Conservation (phyloP, 1,140 invertebrate genomes). For the Drosophila willistoni region DNA sequence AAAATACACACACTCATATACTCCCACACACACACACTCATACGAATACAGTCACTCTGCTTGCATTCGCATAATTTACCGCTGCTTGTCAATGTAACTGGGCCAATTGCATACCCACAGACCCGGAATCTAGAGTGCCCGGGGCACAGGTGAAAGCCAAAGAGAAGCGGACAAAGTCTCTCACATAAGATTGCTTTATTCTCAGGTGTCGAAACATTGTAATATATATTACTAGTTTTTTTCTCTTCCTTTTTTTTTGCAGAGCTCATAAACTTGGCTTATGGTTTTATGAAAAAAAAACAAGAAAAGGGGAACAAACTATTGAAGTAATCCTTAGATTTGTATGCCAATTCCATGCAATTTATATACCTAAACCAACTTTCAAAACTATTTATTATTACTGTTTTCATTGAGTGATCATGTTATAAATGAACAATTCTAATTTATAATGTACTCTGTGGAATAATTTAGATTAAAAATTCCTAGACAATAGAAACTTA, state of each 20-base stretch:
- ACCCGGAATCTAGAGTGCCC: slow-evolving; percentile 22
- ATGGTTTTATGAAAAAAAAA: background rate
- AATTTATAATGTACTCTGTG: too few relatives aligned
- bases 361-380: background rate
- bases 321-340: slow-evolving; percentile 34
- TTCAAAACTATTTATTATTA: background rate
- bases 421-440: background rate
- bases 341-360: slow-evolving; percentile 1
- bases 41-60: background rate
- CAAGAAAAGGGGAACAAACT: background rate
- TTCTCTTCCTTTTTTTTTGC: background rate
- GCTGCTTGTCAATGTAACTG: slow-evolving; percentile 52
- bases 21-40: slow-evolving; percentile 39
- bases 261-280: slow-evolving; percentile 45
- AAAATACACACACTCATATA: slow-evolving; percentile 55
- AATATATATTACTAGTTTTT: slow-evolving; percentile 29
- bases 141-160: background rate
- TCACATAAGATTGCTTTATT: slow-evolving; percentile 21
- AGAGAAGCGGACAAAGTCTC: background rate
- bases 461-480: too few relatives aligned
- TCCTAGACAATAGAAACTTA: too few relatives aligned
- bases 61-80: slow-evolving; percentile 51
- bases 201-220: slow-evolving; percentile 56
- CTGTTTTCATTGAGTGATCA: background rate
- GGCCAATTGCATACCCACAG: slow-evolving; percentile 40